phyloP scores from a whole-genome alignment of 2,888 invertebrate species.

The Thymelicus acteon region DNA sequence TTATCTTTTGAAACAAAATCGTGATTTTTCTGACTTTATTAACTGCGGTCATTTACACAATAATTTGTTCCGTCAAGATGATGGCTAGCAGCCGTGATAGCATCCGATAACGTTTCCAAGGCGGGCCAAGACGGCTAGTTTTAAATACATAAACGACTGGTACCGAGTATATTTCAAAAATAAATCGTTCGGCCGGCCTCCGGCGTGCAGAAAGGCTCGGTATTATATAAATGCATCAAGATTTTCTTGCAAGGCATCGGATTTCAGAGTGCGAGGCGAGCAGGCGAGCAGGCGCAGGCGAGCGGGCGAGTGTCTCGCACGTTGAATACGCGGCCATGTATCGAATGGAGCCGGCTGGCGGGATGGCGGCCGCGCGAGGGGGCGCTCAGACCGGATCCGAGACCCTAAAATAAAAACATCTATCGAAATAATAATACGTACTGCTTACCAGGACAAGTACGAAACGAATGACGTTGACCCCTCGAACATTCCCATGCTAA shows the following conservation, averaged over 20 bases:
- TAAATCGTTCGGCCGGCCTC: slow-evolving; percentile 21
- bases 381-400: slow-evolving; percentile 81
- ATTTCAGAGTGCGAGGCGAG: slow-evolving; percentile 36
- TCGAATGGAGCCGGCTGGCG: slow-evolving; percentile 49
- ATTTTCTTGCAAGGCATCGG: slow-evolving; percentile 37
- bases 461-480: slow-evolving; percentile 80
- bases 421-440: slow-evolving; percentile 84
- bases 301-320: slow-evolving; percentile 26
- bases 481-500: slow-evolving; percentile 80
- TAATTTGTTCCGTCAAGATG: background rate
- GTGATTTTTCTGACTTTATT: background rate
- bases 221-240: slow-evolving; percentile 38
- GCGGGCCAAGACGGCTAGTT: background rate
- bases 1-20: background rate
- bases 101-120: background rate
- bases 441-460: slow-evolving; percentile 81
- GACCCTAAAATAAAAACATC: slow-evolving; percentile 84
- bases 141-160: background rate
- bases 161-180: slow-evolving; percentile 13
- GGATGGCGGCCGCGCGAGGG: slow-evolving; percentile 66
- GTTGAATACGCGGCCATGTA: slow-evolving; percentile 36
- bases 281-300: slow-evolving; percentile 22
- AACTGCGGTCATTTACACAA: background rate
- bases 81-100: background rate
- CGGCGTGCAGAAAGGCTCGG: slow-evolving; percentile 30